These are phyloP conservation scores for Albula goreensis DNA, from an alignment of 2,113 vertebrate genomes.

Conservation along the genomic window DNA sequence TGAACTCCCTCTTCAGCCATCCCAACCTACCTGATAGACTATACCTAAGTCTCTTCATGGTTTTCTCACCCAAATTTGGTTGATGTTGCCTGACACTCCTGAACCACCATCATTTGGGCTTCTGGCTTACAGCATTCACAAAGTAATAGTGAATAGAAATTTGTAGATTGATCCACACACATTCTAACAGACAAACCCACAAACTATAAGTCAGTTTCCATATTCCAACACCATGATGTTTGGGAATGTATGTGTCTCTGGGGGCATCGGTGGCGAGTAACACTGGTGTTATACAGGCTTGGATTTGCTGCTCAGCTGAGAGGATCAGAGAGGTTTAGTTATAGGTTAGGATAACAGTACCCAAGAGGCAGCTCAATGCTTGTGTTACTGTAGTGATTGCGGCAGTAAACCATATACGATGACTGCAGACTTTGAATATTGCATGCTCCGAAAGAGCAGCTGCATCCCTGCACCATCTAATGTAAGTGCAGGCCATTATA, in stretches of 20 bases:
- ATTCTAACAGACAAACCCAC: too few relatives aligned
- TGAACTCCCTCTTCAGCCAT: too few relatives aligned
- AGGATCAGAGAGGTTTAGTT: background rate
- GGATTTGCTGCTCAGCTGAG: background rate
- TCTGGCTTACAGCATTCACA: background rate
- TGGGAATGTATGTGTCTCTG: slow-evolving; percentile 5
- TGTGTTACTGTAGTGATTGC: background rate
- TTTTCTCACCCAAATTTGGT: background rate
- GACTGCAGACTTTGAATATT: background rate
- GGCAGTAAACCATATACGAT: background rate
- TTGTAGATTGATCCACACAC: background rate
- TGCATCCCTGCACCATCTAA: too few relatives aligned
- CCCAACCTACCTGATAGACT: too few relatives aligned
- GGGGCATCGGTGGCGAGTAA: slow-evolving; percentile 6
- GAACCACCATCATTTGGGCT: background rate
- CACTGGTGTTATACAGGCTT: background rate
- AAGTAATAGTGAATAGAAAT: background rate
- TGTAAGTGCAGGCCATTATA: too few relatives aligned
- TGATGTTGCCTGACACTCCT: background rate
- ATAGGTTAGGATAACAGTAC: background rate
- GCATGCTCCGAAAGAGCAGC: background rate
- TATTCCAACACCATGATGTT: too few relatives aligned
- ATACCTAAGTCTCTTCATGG: background rate
- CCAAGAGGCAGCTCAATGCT: background rate
- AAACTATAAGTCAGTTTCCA: too few relatives aligned